Evolutionary conservation across 2,113 vertebrate genomes (phyloP).

Genomic region (Mus spicilegus): DNA sequence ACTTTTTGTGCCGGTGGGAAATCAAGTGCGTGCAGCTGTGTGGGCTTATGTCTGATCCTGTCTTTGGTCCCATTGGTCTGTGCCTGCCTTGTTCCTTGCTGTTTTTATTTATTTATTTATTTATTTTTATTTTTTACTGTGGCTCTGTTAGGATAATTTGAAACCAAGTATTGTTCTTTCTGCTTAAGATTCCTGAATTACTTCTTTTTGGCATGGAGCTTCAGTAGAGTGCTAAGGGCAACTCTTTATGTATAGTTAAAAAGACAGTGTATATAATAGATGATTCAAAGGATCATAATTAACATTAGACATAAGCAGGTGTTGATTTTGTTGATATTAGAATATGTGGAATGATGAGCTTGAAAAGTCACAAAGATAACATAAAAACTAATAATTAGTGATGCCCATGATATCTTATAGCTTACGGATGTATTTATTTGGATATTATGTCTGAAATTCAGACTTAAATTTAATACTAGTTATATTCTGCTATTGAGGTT

Average conservation of each 20-base stretch:
- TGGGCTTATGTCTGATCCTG: neutral
- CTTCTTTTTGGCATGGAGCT: neutral
- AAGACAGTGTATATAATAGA: neutral
- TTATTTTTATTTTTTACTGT: neutral
- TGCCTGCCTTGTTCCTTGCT: neutral
- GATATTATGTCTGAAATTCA: slow-evolving; percentile 54
- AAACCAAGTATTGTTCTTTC: neutral
- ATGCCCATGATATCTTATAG: neutral
- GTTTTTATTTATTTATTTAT: neutral
- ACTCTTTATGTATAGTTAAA: slow-evolving; percentile 7
- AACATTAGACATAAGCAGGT: slow-evolving; percentile 1
- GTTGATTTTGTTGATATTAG: slow-evolving; percentile 32
- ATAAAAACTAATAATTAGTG: neutral
- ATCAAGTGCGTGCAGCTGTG: neutral
- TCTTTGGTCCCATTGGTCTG: neutral
- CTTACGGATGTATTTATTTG: neutral
- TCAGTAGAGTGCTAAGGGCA: neutral
- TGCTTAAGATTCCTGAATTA: neutral
- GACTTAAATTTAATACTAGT: slow-evolving; percentile 15
- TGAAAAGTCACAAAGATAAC: slow-evolving; percentile 11
- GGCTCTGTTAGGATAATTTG: neutral
- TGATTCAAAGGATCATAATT: neutral
- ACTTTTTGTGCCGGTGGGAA: neutral
- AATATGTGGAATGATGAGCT: neutral
- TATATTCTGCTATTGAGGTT: slow-evolving; percentile 76